phyloP scores from a whole-genome alignment of 2,113 vertebrate species.

The Cairina moschata region DNA sequence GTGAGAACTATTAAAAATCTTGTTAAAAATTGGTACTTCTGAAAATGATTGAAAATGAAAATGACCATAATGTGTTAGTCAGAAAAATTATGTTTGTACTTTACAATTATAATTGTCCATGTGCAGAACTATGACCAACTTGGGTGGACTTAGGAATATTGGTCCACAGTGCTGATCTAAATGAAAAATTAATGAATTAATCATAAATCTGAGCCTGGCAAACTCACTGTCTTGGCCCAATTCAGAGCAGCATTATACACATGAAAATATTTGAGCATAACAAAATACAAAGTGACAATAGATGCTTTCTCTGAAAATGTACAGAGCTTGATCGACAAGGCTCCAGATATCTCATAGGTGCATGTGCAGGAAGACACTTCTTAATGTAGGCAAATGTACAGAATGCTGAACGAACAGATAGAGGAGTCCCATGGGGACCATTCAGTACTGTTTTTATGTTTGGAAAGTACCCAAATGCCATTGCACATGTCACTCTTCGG shows the following conservation, averaged over 20 bases:
- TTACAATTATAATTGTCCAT: neutral
- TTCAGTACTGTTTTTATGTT: neutral
- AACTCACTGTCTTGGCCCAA: neutral
- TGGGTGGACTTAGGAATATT: neutral
- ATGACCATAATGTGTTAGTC: neutral
- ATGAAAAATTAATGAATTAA: neutral
- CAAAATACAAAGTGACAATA: neutral
- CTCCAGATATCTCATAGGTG: fast-evolving
- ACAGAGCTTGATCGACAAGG: neutral
- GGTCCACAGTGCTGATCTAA: neutral
- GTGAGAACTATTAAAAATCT: neutral
- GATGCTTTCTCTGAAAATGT: neutral
- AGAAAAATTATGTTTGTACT: neutral
- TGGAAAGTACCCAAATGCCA: neutral
- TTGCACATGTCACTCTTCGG: neutral
- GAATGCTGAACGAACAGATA: neutral
- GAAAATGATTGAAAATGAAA: neutral
- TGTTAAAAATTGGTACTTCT: neutral
- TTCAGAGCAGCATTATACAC: neutral
- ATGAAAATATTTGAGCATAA: neutral
- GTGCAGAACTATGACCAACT: neutral
- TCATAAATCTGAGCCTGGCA: neutral
- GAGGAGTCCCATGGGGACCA: neutral
- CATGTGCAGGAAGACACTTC: neutral
- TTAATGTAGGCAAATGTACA: neutral